Evolutionary conservation across 2,797 vertebrate genomes (phyloP), one percentile per base, ranked within the genome.

Genomic region (Salmo trutta): DNA sequence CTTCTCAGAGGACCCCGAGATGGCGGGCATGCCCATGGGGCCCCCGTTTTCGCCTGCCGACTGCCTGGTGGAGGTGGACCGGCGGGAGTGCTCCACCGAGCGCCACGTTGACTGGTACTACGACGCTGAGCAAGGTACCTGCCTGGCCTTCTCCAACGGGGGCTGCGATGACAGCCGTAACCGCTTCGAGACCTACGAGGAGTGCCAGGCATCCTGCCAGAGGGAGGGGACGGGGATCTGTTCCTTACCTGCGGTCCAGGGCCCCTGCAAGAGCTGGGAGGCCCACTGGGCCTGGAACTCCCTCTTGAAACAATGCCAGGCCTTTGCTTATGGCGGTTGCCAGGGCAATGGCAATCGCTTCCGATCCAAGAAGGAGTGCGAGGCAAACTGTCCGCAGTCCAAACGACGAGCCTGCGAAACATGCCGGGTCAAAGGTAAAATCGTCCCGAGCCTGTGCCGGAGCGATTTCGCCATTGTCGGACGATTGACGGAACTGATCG

Each of bases 391-490:
- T 79, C 97, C 97, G 0, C 94, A 94, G 51, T 91, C 94, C 0
- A 96, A 95, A 85, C 91, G 82, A 1, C 93, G 92, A 71, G 95
- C 94, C 12, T 99, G 98, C 84, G 96, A 93, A 73, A 92, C 91
- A 5, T 99, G 98, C 83, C 92, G 95, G 62, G 90, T 94, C 12
- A 94, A 94, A 79, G 96, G 94, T 77, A 97, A 96, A 83, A 94
- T 99, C 89, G 95, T 96, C 1, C 91, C 94, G 33, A 98, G 95
- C 85, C 90, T 99, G 70, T 99, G 98, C 88, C 95, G 94, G 71
- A 99, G 98, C 0, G 98, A 99, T 90, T 99, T 99, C 0, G 97
- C 96, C 82, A 96, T 99, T 0, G 96, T 99, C 70, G 98, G 98
- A 0, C 91, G 95, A 8, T 93, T 99, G 81, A 98, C 96, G 0